Evolutionary conservation across 2,113 vertebrate species (phyloP).

Genomic region (Onychorhynchus coronatus): DNA sequence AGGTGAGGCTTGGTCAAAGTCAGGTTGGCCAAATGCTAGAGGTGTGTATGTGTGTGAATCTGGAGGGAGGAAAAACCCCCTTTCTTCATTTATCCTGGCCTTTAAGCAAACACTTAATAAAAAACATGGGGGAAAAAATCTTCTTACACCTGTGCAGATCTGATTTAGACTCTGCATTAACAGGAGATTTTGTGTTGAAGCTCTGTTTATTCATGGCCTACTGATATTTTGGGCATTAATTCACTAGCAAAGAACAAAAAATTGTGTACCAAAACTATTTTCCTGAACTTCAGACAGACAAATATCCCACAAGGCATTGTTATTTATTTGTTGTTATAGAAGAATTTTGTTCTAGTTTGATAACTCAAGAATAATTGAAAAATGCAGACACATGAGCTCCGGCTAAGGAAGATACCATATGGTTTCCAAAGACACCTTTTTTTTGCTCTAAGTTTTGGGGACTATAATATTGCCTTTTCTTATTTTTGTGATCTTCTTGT

Average conservation of each 20-base stretch:
- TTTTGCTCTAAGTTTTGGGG: not conserved
- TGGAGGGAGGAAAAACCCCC: not conserved
- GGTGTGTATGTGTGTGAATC: not conserved
- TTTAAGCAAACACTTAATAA: not conserved
- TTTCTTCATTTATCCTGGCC: not conserved
- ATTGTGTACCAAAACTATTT: not conserved
- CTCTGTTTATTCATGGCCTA: not conserved
- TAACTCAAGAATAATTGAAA: not conserved
- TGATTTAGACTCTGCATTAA: not conserved
- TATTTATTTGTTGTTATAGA: not conserved
- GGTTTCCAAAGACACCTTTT: not conserved
- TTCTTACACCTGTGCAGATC: not conserved
- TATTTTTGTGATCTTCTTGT: not conserved
- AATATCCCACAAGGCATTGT: not conserved
- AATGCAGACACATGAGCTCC: not conserved
- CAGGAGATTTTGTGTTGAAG: not conserved
- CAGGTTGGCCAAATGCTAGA: not conserved
- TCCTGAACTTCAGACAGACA: not conserved
- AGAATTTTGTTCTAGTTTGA: not conserved
- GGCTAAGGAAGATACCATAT: not conserved
- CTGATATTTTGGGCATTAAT: not conserved
- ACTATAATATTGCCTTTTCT: not conserved
- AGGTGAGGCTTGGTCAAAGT: not conserved
- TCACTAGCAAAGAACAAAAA: not conserved
- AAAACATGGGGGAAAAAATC: rapidly evolving